Evolutionary conservation across 1,140 invertebrate species (phyloP), one percentile per base, ranked within the genome.

Genomic region (Bombus pascuorum): DNA sequence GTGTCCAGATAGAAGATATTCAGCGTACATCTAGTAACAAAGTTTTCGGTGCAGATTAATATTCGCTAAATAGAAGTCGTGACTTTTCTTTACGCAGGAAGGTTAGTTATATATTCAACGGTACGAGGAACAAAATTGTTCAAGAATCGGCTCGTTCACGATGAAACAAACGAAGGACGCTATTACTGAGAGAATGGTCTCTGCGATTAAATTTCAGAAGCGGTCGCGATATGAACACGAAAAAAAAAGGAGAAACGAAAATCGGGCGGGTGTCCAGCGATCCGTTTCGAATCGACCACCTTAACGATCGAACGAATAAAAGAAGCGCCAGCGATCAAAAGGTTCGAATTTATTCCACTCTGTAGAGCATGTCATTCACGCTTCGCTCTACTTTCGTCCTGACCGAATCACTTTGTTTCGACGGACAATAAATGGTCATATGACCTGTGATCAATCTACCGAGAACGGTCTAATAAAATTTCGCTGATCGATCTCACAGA

Each of bases 321-420:
- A 57, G 88, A 81, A 80, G 87, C 83, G 59, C 28, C 79, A 32
- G 22, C 81, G 78, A 85, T 86, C 89, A 90, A 90, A 90, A 89
- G 85, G 82, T 74, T 89, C 72, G 42, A 75, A 90, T 90, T 91
- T 79, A 86, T 91, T 91, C 89, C 89, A 81, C 89, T 90, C 83
- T 42, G 70, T 62, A 78, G 73, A 91, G 89, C 89, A 78, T 88
- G 83, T 73, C 71, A 66, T 81, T 57, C 74, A 87, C 82, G 68
- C 80, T 68, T 83, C 81, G 83, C 73, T 76, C 86, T 85, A 87
- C 88, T 87, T 90, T 85, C 66, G 68, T 53, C 47, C 47, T 53
- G 82, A 44, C 70, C 82, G 74, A 86, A 86, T 90, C 89, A 86
- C 89, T 91, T 91, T 91, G 89, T 91, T 91, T 86, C 83, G 72